Percentiles rank a stretch among this genome's conserved stretches.
phyloP scores from a whole-genome alignment of 1,140 invertebrate species.

The Sycophaga agraensis region DNA sequence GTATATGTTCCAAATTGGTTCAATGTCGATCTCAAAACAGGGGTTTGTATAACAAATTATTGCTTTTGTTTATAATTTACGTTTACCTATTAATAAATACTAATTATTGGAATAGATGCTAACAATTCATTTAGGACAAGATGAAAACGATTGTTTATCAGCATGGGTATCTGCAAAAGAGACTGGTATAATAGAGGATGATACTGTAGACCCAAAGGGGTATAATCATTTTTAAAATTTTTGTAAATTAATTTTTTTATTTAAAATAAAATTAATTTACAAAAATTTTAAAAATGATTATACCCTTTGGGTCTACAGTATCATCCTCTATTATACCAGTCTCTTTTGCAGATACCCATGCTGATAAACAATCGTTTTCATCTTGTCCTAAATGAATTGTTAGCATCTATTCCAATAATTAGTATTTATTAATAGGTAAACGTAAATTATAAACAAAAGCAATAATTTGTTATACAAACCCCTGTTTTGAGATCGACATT shows the following conservation, averaged over 20 bases:
- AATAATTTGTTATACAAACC: constrained; percentile 59
- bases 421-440: neutral
- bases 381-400: constrained; percentile 96
- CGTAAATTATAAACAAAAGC: neutral
- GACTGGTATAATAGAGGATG: constrained; percentile 77
- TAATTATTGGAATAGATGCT: constrained; percentile 70
- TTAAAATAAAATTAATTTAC: constrained; percentile 9
- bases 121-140: constrained; percentile 93
- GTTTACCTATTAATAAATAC: neutral
- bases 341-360: constrained; percentile 97
- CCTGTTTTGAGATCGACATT: constrained; percentile 98
- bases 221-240: constrained; percentile 41
- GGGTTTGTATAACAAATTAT: constrained; percentile 64
- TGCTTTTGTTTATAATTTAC: neutral
- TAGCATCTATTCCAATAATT: constrained; percentile 70
- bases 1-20: constrained; percentile 99
- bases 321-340: constrained; percentile 79
- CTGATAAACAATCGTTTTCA: constrained; percentile 96
- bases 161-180: constrained; percentile 98
- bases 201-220: constrained; percentile 85
- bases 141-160: constrained; percentile 96
- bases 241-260: constrained; percentile 11
- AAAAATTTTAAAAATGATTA: constrained; percentile 67
- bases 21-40: constrained; percentile 97
- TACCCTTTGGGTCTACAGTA: constrained; percentile 84